Conservation (phyloP, 1,140 invertebrate species). For the Cryptotermes secundus region DNA sequence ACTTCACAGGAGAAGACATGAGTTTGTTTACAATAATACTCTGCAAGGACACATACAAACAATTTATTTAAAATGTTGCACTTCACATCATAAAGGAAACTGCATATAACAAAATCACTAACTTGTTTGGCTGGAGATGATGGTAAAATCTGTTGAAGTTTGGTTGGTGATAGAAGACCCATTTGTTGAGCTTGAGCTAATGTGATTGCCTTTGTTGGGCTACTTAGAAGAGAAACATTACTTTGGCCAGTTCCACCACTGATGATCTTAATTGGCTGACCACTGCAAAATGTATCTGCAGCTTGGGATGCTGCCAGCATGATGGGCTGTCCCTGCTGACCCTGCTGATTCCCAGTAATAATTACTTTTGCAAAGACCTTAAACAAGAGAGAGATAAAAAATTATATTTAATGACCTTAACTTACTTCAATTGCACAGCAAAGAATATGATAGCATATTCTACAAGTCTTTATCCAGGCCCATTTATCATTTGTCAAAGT, state of each 20-base stretch:
- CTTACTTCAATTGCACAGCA: too few relatives aligned
- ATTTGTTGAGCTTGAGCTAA: slow-evolving; percentile 68
- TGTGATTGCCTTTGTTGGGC: slow-evolving; percentile 66
- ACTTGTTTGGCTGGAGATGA: slow-evolving; percentile 48
- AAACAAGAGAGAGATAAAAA: slow-evolving; percentile 32
- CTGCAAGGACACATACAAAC: slow-evolving; percentile 38
- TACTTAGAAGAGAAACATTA: slow-evolving; percentile 39
- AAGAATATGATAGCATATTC: too few relatives aligned
- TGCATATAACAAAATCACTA: slow-evolving; percentile 27
- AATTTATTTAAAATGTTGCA: slow-evolving; percentile 23
- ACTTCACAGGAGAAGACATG: slow-evolving; percentile 44
- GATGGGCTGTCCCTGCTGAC: slow-evolving; percentile 46
- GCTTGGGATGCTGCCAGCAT: slow-evolving; percentile 47
- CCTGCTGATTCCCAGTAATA: slow-evolving; percentile 53
- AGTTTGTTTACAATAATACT: slow-evolving; percentile 54
- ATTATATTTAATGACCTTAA: background rate
- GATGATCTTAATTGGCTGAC: slow-evolving; percentile 40
- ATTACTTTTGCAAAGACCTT: slow-evolving; percentile 61
- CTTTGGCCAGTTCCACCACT: slow-evolving; percentile 33
- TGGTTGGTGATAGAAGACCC: slow-evolving; percentile 57
- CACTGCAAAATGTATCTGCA: slow-evolving; percentile 28
- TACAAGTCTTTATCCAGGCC: too few relatives aligned
- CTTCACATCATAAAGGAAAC: background rate
- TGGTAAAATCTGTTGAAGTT: slow-evolving; percentile 56
- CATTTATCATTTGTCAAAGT: too few relatives aligned